These are phyloP conservation scores for Cyprinodon variegatus DNA, from an alignment of 2,113 vertebrate genomes.

Conservation along the genomic window DNA sequence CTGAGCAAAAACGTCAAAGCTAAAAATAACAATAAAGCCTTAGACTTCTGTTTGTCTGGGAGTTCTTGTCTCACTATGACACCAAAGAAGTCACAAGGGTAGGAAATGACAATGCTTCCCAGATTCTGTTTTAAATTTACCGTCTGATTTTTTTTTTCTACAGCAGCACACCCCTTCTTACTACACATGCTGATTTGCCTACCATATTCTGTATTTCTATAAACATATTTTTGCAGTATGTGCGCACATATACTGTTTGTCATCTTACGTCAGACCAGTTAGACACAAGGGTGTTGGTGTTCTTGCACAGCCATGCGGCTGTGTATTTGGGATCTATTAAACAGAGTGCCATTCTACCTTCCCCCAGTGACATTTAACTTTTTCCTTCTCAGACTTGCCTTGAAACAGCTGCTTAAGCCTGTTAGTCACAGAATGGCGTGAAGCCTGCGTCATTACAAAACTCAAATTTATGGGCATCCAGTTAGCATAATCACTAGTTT, in stretches of 20 bases:
- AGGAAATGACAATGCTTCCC: neutral
- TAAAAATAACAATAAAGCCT: neutral
- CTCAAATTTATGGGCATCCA: slow-evolving; percentile 9
- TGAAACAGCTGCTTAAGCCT: slow-evolving; percentile 29
- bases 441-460: slow-evolving; percentile 27
- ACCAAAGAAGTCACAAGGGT: neutral
- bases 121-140: slow-evolving; percentile 24
- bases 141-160: neutral
- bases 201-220: neutral
- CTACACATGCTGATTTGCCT: slow-evolving; percentile 23
- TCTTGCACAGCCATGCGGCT: neutral
- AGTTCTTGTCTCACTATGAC: neutral
- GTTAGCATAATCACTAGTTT: neutral
- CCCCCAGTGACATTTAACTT: slow-evolving; percentile 18
- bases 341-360: slow-evolving; percentile 7
- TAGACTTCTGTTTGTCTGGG: neutral
- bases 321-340: neutral
- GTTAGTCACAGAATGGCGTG: slow-evolving; percentile 44
- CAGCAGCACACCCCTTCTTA: neutral
- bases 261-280: slow-evolving; percentile 9
- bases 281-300: slow-evolving; percentile 10
- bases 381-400: slow-evolving; percentile 15
- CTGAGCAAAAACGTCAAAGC: neutral
- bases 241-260: neutral
- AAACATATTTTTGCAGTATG: neutral